Evolutionary conservation across 1,140 invertebrate genomes (phyloP), one percentile per base, ranked within the genome.

Genomic region (Andrena cerasifolii): DNA sequence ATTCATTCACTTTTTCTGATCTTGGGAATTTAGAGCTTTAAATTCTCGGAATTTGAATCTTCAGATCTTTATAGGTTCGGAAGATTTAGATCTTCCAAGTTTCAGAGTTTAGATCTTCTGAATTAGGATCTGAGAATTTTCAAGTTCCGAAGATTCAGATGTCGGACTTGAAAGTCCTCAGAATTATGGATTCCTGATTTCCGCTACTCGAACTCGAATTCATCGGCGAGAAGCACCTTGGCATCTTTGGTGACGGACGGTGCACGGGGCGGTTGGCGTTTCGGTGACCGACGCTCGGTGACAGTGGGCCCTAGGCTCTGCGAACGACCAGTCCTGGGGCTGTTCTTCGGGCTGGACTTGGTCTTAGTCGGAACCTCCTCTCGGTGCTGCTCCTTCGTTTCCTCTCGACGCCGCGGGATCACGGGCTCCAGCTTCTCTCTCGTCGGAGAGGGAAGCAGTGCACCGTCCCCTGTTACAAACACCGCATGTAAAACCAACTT

Each of bases 351-450:
- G 81, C 95, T 95, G 74, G 94, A 94, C 88, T 95, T 95, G 59
- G 89, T 89, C 76, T 89, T 89, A 16, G 90, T 88, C 75, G 91
- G 90, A 73, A 89, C 86, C 68, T 92, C 90, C 12, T 89, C 89
- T 63, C 87, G 89, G 16, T 86, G 83, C 53, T 86, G 83, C 53
- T 91, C 90, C 75, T 91, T 90, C 40, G 91, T 88, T 70, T 95
- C 95, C 56, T 95, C 95, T 51, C 95, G 94, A 79, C 94, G 94
- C 75, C 94, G 93, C 79, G 95, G 94, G 86, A 95, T 94, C 77
- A 94, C 95, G 74, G 95, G 95, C 93, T 95, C 95, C 80, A 96
- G 89, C 90, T 95, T 95, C 89, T 96, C 95, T 84, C 95, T 93
- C 82, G 95, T 96, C 58, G 95, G 95, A 87, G 95, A 96, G 80